Evolutionary conservation across 2,113 vertebrate species (phyloP).

Genomic region (Scortum barcoo): DNA sequence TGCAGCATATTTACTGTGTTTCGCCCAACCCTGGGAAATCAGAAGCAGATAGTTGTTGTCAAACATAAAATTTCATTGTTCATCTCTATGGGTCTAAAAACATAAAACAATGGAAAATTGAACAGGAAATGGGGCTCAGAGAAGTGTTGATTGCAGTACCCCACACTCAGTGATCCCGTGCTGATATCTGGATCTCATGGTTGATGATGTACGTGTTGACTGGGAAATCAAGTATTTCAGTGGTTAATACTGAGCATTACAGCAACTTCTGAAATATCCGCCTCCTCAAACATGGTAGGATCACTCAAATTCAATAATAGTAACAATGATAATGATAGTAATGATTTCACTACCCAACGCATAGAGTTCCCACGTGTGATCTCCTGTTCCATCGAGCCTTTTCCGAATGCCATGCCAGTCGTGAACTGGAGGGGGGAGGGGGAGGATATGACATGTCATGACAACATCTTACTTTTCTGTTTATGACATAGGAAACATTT

Average conservation of each 20-base stretch:
- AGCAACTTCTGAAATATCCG: background rate
- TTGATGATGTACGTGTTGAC: background rate
- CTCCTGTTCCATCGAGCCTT: fast-evolving
- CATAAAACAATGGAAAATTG: background rate
- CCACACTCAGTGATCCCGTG: background rate
- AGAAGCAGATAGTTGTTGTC: slow-evolving; percentile 15
- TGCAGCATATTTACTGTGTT: background rate
- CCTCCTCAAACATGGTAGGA: background rate
- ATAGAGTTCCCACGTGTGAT: fast-evolving
- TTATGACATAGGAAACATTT: background rate
- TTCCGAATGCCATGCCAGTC: no score
- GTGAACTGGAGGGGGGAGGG: background rate
- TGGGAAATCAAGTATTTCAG: slow-evolving; percentile 21
- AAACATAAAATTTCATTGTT: background rate
- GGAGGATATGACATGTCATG: background rate
- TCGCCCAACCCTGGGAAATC: slow-evolving; percentile 13
- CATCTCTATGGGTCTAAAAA: background rate
- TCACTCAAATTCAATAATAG: background rate
- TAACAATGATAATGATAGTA: background rate
- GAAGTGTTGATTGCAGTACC: slow-evolving; percentile 25
- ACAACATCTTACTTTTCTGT: background rate
- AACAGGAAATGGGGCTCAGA: no score
- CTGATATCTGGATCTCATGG: background rate
- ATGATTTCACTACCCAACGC: background rate
- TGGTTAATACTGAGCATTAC: background rate